Conservation (phyloP, 2,888 invertebrate genomes). For the Meganola albula region DNA sequence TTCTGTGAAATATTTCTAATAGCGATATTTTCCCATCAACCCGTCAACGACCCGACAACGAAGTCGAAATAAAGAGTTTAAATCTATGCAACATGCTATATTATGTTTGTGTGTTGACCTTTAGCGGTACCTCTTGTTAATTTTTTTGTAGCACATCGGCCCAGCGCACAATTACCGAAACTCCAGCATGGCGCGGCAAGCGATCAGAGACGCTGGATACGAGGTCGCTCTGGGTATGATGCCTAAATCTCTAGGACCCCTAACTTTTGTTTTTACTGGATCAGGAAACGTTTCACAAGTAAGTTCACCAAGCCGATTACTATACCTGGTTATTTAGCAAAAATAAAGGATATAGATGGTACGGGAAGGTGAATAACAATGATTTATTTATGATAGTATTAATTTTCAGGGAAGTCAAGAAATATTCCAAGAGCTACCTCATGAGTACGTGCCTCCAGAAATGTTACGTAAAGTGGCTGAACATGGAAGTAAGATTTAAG, state of each 20-base stretch:
- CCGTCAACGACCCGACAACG: too few relatives aligned
- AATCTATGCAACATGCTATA: too few relatives aligned
- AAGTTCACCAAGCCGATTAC: conserved; percentile 5
- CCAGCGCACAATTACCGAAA: conserved; percentile 99
- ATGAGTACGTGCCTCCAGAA: conserved; percentile 97
- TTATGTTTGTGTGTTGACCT: too few relatives aligned
- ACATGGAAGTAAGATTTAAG: conserved; percentile 90
- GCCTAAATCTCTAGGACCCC: conserved; percentile 98
- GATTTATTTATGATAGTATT: not conserved
- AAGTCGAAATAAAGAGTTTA: too few relatives aligned
- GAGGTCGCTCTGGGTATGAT: conserved; percentile 97
- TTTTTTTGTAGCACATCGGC: conserved; percentile 87
- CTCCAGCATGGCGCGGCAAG: conserved; percentile 98
- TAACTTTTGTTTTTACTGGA: conserved; percentile 98
- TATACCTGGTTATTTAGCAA: not conserved
- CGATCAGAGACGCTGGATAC: conserved; percentile 98
- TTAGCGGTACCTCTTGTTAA: too few relatives aligned
- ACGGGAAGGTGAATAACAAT: not conserved
- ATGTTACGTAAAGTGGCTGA: conserved; percentile 96
- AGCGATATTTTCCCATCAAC: too few relatives aligned
- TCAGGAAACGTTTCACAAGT: conserved; percentile 97
- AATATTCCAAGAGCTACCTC: conserved; percentile 97
- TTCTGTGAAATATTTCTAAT: too few relatives aligned
- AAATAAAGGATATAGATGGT: not conserved
- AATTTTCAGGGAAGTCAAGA: conserved; percentile 85